Evolutionary conservation across 1,140 invertebrate genomes (phyloP), one percentile per base, ranked within the genome.

Genomic region (Lucilia cuprina): DNA sequence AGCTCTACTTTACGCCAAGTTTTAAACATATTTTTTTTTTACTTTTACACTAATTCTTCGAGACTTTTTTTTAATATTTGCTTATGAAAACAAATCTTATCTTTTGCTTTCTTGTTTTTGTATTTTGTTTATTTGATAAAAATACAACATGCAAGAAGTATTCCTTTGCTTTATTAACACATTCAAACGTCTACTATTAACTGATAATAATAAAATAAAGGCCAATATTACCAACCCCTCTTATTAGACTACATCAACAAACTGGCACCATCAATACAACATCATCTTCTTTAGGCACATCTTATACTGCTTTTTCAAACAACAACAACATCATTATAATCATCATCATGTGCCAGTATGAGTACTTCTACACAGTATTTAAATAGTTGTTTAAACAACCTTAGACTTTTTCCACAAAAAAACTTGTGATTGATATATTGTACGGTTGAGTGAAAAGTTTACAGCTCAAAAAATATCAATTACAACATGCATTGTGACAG

Each of bases 391-490:
- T 70, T 70, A 21, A 70, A 70, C 19, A 70, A 70, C 65, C 17
- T 55, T 55, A 70, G 65, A 8, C 65, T 21, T 70, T 70, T 30
- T 30, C 25, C 25, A 12, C 19, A 30, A 12, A 70, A 21, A 41
- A 70, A 70, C 19, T 70, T 70, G 19, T 70, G 65, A 70, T 70
- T 70, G 65, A 70, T 70, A 70, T 70, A 60, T n/a, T 17, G 19
- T 70, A 70, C 19, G 65, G 17, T 70, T 70, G 65, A 70, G 65
- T 70, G 65, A 70, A 70, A 70, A 70, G 21, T 70, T 70, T 70
- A 70, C 65, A 70, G 65, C 65, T 21, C 65, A 12, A 70, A 70
- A 30, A 70, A 70, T 70, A 70, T 70, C 65, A 70, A 70, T 70
- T 70, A 70, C 65, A 5, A 41, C 50, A 21, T 21, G 19, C 65